These are phyloP conservation scores for Heliconius cydno DNA, from an alignment of 2,888 invertebrate genomes.

Conservation along the genomic window DNA sequence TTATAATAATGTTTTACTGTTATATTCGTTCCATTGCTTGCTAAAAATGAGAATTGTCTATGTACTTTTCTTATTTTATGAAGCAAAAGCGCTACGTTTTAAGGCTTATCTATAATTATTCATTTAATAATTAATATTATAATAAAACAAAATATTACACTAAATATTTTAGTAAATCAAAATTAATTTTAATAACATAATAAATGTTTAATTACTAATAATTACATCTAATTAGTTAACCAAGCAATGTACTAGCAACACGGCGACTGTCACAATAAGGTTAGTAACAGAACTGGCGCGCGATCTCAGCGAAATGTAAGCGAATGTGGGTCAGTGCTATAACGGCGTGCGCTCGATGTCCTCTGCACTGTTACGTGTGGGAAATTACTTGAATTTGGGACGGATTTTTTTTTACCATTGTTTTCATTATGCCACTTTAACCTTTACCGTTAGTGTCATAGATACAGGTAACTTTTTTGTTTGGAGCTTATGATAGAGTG, in stretches of 20 bases:
- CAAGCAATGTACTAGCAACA: constrained; percentile 48
- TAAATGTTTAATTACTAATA: background rate
- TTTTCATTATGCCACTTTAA: constrained; percentile 68
- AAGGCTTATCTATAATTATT: background rate
- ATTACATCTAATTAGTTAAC: constrained; percentile 25
- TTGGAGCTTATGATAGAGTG: background rate
- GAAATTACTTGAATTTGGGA: constrained; percentile 83
- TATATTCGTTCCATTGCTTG: constrained; percentile 11
- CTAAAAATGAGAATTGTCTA: background rate
- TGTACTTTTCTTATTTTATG: background rate
- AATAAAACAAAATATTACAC: background rate
- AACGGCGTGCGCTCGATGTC: constrained; percentile 80
- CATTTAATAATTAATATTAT: background rate
- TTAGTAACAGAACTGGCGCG: constrained; percentile 67
- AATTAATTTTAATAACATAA: background rate
- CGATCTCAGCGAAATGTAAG: constrained; percentile 67
- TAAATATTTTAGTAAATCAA: background rate
- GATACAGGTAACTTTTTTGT: constrained; percentile 24
- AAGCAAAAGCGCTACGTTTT: background rate
- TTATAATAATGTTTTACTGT: background rate
- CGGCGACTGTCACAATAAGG: constrained; percentile 62
- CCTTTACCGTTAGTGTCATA: constrained; percentile 51
- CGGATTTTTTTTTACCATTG: constrained; percentile 64
- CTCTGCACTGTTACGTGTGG: constrained; percentile 84
- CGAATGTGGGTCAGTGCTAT: constrained; percentile 81